Base-by-base conservation (phyloP, 2,888 invertebrate species). In the Lasioglossum calceatum region DNA sequence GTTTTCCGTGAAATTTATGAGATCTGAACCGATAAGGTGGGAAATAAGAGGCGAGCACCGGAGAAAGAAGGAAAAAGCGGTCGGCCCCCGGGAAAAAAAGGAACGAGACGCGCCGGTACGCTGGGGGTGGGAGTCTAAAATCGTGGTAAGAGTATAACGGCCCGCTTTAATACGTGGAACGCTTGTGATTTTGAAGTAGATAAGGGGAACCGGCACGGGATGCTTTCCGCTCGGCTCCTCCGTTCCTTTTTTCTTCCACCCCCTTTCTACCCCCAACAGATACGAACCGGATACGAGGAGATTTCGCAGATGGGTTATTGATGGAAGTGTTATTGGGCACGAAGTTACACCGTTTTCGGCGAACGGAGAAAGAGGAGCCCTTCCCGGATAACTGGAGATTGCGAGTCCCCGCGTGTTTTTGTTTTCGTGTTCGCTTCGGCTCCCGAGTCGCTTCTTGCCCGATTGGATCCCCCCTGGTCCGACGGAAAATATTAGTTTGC, bases 1-100 rank as follows among this genome's bases (percentile, higher is more conserved):
- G 93, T 94, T 94, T 95, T 93, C 93, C 91, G 91, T 91, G 92
- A 93, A 95, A 95, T 95, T 95, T 95, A 95, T 95, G 94, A 94
- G 95, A 95, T 95, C 92, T 90, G 88, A 92, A 91, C 93, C 92
- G 95, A 95, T 95, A 95, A 93, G 92, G 91, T 91, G 91, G 92
- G 92, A 93, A 93, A 93, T 93, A 93, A 93, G 93, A 93, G 91
- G 32, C 88, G 90, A 90, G 91, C 88, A 87, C 84, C 82, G 77
- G 84, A 84, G 84, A 83, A 88, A 84, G 88, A 84, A 81, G 78
- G 84, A 77, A 79, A 87, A 84, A 71, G 76, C 36, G 76, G 61
- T 67, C 36, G 27, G 47, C 44, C 54, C 64, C 72, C 75, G 73
- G 23, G 71, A 67, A 81, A 76, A 79, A 78, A 82, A 67, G 73